These are phyloP conservation scores for Philereme transversata DNA, from an alignment of 2,888 invertebrate genomes.

Conservation along the genomic window DNA sequence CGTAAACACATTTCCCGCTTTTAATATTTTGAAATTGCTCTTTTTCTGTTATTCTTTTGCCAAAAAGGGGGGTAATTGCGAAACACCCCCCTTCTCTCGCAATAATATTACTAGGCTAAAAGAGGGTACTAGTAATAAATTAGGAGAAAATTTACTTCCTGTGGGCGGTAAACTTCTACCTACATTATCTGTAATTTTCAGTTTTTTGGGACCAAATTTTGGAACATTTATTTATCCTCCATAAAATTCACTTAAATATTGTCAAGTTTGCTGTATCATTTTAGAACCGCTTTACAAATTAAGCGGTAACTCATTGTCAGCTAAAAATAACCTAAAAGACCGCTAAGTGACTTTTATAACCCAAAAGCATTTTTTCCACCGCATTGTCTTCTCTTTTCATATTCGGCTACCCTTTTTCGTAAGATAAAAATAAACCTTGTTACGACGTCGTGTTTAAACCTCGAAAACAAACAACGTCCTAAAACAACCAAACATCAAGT, in stretches of 20 bases:
- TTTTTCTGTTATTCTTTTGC: constrained; percentile 27
- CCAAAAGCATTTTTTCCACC: constrained; percentile 25
- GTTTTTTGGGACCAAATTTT: no score
- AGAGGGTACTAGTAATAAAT: constrained; percentile 24
- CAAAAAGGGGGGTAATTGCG: constrained; percentile 22
- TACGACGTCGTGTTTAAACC: constrained; percentile 72
- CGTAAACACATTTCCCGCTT: constrained; percentile 69
- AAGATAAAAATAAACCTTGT: constrained; percentile 75
- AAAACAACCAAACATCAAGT: constrained; percentile 79
- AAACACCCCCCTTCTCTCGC: constrained; percentile 12
- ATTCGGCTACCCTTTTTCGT: constrained; percentile 49
- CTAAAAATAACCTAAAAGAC: constrained; percentile 19
- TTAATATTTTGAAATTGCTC: constrained; percentile 69
- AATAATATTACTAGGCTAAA: constrained; percentile 23
- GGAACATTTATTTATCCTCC: no score
- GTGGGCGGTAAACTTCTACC: background rate
- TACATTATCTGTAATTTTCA: no score
- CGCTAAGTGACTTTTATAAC: constrained; percentile 30
- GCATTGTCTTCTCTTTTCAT: constrained; percentile 38
- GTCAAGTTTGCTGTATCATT: constrained; percentile 1
- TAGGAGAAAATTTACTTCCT: constrained; percentile 26
- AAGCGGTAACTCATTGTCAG: constrained; percentile 24
- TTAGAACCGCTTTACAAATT: constrained; percentile 6
- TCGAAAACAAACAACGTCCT: constrained; percentile 72
- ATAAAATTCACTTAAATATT: background rate